Percentiles rank a stretch among this genome's conserved stretches.
These are phyloP conservation scores for Morpho achilles DNA, from an alignment of 2,888 invertebrate genomes.

Conservation along the genomic window DNA sequence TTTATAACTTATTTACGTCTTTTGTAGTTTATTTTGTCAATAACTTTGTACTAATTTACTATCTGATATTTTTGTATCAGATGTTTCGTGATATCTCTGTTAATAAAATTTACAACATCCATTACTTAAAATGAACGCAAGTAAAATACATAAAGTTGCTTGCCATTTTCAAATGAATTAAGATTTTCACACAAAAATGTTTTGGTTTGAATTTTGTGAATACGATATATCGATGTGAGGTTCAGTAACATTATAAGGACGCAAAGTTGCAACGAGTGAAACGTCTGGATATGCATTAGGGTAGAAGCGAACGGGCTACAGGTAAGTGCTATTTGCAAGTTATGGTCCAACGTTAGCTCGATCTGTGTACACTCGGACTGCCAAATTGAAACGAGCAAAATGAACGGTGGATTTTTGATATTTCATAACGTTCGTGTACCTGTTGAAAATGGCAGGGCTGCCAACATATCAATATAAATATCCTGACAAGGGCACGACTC, in stretches of 20 bases:
- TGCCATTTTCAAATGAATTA: too few relatives aligned
- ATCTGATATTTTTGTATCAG: too few relatives aligned
- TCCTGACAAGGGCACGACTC: too few relatives aligned
- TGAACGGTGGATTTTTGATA: slow-evolving; percentile 49
- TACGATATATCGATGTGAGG: slow-evolving; percentile 30
- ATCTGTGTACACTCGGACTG: slow-evolving; percentile 52
- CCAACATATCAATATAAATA: neutral
- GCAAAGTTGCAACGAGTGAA: slow-evolving; percentile 50
- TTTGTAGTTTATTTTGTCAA: too few relatives aligned
- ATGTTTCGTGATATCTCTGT: too few relatives aligned
- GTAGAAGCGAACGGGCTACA: slow-evolving; percentile 46
- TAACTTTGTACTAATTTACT: too few relatives aligned
- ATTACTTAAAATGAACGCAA: too few relatives aligned
- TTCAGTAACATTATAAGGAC: slow-evolving; percentile 36
- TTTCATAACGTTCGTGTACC: slow-evolving; percentile 40
- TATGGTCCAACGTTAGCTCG: slow-evolving; percentile 48
- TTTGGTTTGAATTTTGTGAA: slow-evolving; percentile 27
- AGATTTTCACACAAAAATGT: slow-evolving; percentile 9
- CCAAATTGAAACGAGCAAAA: slow-evolving; percentile 68
- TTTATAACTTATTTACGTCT: too few relatives aligned
- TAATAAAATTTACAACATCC: too few relatives aligned
- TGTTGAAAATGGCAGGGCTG: slow-evolving; percentile 26
- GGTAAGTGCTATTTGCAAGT: slow-evolving; percentile 68
- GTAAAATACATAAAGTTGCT: too few relatives aligned
- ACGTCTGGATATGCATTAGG: slow-evolving; percentile 41